Conservation (phyloP, 1,140 invertebrate species). For the Wiebesia pumilae region DNA sequence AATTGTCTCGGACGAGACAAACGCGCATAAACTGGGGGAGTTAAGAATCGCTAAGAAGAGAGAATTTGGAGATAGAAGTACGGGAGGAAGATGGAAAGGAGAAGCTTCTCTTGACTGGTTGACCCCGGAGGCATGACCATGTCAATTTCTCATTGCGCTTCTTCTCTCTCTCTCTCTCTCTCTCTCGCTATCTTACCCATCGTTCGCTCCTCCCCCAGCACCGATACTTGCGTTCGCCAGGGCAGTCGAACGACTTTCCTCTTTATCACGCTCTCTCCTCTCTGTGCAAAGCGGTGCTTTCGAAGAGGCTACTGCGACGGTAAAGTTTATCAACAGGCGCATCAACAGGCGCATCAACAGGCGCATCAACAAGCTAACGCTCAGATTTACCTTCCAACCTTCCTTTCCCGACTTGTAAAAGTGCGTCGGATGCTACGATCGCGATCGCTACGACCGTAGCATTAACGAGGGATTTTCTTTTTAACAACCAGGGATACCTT, state of each 20-base stretch:
- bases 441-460: not conserved
- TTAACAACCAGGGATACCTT: not conserved
- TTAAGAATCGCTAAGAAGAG: not conserved
- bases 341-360: constrained; percentile 38
- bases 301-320: constrained; percentile 45
- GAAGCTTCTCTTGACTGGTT: constrained; percentile 29
- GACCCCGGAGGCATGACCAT: constrained; percentile 34
- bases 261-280: constrained; percentile 37
- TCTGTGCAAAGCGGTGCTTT: constrained; percentile 26
- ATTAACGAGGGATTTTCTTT: constrained; percentile 6
- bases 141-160: constrained; percentile 42
- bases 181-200: not conserved
- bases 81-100: not conserved
- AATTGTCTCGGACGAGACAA: not conserved
- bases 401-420: not conserved
- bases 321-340: constrained; percentile 48
- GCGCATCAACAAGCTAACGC: constrained; percentile 50
- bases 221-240: not conserved
- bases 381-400: constrained; percentile 58
- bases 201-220: not conserved
- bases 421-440: not conserved
- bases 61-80: not conserved
- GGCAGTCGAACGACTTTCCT: constrained; percentile 26
- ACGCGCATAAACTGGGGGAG: not conserved
- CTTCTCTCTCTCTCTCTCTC: constrained; percentile 2